phyloP scores from a whole-genome alignment of 2,888 invertebrate species.

The Eupithecia centaureata region DNA sequence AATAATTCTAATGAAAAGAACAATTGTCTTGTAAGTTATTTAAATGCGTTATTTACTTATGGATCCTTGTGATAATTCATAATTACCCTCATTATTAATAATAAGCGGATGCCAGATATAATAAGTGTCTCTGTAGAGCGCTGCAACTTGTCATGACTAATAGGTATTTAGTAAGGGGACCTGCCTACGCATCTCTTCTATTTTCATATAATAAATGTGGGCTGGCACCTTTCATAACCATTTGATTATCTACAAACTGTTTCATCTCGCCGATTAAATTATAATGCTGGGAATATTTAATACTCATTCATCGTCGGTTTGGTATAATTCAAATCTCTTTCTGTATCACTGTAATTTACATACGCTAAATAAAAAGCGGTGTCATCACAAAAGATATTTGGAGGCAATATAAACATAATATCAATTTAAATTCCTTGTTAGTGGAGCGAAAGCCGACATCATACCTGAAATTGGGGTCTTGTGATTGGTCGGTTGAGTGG shows the following conservation, averaged over 20 bases:
- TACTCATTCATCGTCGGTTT: constrained; percentile 74
- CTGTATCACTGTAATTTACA: constrained; percentile 82
- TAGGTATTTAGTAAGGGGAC: constrained; percentile 22
- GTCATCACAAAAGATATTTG: constrained; percentile 85
- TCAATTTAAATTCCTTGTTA: constrained; percentile 85
- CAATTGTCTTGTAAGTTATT: constrained; percentile 13
- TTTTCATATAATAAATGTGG: constrained; percentile 36
- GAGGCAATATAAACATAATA: constrained; percentile 85
- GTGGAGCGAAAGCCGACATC: constrained; percentile 84
- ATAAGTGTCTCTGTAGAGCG: constrained; percentile 16
- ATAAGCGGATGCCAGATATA: constrained; percentile 9
- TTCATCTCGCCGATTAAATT: constrained; percentile 62
- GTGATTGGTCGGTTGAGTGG: constrained; percentile 59
- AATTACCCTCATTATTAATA: constrained; percentile 16
- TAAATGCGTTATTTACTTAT: constrained; percentile 18
- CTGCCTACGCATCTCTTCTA: constrained; percentile 27
- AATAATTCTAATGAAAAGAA: constrained; percentile 14
- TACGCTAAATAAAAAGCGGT: constrained; percentile 84
- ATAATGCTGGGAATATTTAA: constrained; percentile 68
- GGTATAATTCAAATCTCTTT: constrained; percentile 81
- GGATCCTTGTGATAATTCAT: constrained; percentile 14
- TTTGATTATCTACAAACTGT: constrained; percentile 47
- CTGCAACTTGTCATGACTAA: constrained; percentile 39
- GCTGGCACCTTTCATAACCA: constrained; percentile 38
- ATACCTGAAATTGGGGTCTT: constrained; percentile 70